Evolutionary conservation across 2,797 vertebrate species (phyloP).

Genomic region (Galagoides demidoff): DNA sequence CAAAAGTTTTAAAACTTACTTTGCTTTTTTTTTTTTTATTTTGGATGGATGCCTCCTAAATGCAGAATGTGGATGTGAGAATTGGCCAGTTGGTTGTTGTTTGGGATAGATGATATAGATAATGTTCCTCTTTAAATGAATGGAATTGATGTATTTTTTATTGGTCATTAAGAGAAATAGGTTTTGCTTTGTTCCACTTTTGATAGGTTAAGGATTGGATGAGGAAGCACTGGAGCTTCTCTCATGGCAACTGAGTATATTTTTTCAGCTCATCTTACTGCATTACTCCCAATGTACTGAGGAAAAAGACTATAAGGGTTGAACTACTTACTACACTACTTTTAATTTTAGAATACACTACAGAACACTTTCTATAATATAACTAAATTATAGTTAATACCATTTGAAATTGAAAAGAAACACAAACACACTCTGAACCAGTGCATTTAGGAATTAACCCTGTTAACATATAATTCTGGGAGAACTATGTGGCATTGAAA

Average conservation of each 20-base stretch:
- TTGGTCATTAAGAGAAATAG: constrained; percentile 32
- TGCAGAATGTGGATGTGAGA: neutral
- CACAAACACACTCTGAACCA: neutral
- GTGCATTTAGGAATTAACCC: neutral
- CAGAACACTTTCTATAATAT: neutral
- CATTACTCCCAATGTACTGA: neutral
- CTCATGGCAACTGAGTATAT: neutral
- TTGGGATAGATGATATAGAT: neutral
- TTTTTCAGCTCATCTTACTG: constrained; percentile 7
- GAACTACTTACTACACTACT: no score
- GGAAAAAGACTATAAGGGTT: neutral
- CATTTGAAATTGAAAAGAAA: constrained; percentile 47
- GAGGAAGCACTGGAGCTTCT: neutral
- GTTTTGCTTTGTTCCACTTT: neutral
- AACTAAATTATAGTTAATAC: constrained; percentile 12
- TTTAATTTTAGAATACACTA: constrained; percentile 46
- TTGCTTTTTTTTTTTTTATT: neutral
- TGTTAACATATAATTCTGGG: constrained; percentile 16
- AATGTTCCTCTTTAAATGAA: constrained; percentile 33
- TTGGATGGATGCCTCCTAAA: neutral
- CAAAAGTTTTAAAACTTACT: constrained; percentile 57
- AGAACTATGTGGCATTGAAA: constrained; percentile 31
- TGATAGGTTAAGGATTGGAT: constrained; percentile 1
- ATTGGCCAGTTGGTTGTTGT: neutral
- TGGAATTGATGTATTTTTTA: neutral